Base-by-base conservation (phyloP, 2,888 invertebrate species). In the Hirtodrosophila trivittata region DNA sequence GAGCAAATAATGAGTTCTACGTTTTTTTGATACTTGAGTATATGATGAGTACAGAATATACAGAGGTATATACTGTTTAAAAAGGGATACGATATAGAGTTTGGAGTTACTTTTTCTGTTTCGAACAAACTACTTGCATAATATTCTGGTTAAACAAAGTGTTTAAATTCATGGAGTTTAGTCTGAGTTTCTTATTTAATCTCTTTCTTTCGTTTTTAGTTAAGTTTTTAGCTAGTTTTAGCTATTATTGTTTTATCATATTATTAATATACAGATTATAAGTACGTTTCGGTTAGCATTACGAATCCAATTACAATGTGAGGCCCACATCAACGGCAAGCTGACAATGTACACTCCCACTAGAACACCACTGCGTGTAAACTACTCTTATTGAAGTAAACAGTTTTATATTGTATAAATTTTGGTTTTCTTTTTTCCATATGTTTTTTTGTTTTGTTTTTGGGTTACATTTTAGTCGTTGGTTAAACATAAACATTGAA, bases 321-420 rank as follows among this genome's bases (percentile, higher is more conserved):
- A 90, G 93, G 93, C 92, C 93, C 92, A 93, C 93, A 93, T 93
- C 93, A 93, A 93, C 93, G 93, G 93, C 93, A 92, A 93, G 92
- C 93, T 93, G 93, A 92, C 92, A 89, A 88, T 91, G 91, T 91
- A 91, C 91, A 90, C 89, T 90, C 91, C 91, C 90, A 89, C 90
- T 90, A 90, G 91, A 90, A 73, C 66, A 75, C 90, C 91, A 90
- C 89, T 89, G 89, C 90, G 88, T 89, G 89, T 90, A 89, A 91
- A 89, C 88, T 90, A 91, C 91, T 91, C 91, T 91, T 90, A 89
- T 70, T 89, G 87, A 88, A 89, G 88, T 87, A 86, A 88, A 88
- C 82, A 88, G 86, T 50, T 60, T 47, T 58, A 67, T 62, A 73
- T 66, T 71, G 51, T 68, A 74, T 58, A 45, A 46, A 33, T 60